phyloP scores from a whole-genome alignment of 1,140 invertebrate species.

The Doryteuthis pealeii region DNA sequence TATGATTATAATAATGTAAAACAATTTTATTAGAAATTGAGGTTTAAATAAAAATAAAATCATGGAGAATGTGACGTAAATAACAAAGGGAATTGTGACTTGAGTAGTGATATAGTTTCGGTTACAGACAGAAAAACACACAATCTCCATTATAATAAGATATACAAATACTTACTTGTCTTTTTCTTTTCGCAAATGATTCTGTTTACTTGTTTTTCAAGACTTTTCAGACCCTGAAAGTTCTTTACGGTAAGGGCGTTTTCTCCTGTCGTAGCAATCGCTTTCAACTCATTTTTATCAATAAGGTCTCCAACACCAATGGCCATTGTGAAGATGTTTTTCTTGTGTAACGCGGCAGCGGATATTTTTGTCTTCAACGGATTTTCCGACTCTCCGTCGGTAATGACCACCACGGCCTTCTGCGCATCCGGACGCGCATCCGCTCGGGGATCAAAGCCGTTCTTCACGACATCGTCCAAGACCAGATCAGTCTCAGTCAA shows the following conservation, averaged over 20 bases:
- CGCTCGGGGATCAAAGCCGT: not conserved
- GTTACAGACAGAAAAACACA: too few relatives aligned
- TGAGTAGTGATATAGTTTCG: too few relatives aligned
- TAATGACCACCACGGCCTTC: not conserved
- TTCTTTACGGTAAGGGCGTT: not conserved
- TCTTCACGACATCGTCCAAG: not conserved
- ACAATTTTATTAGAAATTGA: too few relatives aligned
- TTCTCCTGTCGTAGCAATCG: not conserved
- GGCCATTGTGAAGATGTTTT: not conserved
- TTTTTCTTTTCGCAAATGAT: not conserved
- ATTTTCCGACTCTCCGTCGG: not conserved
- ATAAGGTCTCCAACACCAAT: not conserved
- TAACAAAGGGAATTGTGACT: too few relatives aligned
- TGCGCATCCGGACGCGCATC: not conserved
- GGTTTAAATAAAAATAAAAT: too few relatives aligned
- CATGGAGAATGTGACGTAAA: too few relatives aligned
- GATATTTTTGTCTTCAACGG: not conserved
- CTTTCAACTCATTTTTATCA: not conserved
- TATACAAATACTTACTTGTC: too few relatives aligned
- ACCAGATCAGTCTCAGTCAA: not conserved
- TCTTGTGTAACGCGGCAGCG: not conserved
- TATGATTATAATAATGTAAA: too few relatives aligned
- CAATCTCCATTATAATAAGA: too few relatives aligned
- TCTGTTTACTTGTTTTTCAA: not conserved
- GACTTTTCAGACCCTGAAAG: not conserved